Evolutionary conservation across 2,113 vertebrate species (phyloP), one percentile per base, ranked within the genome.

Genomic region (Heterotis niloticus): DNA sequence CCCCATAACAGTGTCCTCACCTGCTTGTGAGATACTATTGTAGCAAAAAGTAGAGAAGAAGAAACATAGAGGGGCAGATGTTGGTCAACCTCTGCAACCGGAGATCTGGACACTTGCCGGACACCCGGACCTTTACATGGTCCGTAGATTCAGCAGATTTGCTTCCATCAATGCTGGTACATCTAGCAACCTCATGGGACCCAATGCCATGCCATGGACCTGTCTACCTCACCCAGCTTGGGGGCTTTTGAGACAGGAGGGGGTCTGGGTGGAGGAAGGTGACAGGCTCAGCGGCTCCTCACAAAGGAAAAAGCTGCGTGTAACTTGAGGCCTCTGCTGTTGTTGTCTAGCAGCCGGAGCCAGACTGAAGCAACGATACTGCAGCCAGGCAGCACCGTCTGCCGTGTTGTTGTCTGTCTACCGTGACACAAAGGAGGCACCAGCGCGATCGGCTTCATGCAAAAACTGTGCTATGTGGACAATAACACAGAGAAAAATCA

Each of bases 11-110:
- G 20, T 23, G 20, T 72, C 54, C 44, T 23, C 10, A 18, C 54
- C 34, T 16, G n/a, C 7, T 44, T 54, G 69, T 72, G n/a, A 72
- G 23, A 71, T 52, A 52, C 69, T 52, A 20, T 12, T 54, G n/a
- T 52, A 44, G 44, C 69, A 71, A 18, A 72, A 54, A 72, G 54
- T 23, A 72, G n/a, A 54, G 23, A 72, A 54, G 44, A 24, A 24
- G 75, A 66, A 44, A 52, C 4, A 52, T 12, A 52, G 28, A 76
- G 20, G 34, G 34, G 34, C 7, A 44, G 34, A 44, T 88, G 91
- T 91, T 90, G 88, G 84, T 84, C 90, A 91, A 85, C 84, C 81
- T 79, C 80, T 84, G 73, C 70, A 57, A 14, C 5, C 23, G 71
- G 51, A 84, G 83, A 83, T 86, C 86, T 81, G 72, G 59, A 64